Percentiles rank a stretch among this genome's conserved stretches.
phyloP scores from a whole-genome alignment of 2,888 invertebrate species.

The Steinernema hermaphroditum region DNA sequence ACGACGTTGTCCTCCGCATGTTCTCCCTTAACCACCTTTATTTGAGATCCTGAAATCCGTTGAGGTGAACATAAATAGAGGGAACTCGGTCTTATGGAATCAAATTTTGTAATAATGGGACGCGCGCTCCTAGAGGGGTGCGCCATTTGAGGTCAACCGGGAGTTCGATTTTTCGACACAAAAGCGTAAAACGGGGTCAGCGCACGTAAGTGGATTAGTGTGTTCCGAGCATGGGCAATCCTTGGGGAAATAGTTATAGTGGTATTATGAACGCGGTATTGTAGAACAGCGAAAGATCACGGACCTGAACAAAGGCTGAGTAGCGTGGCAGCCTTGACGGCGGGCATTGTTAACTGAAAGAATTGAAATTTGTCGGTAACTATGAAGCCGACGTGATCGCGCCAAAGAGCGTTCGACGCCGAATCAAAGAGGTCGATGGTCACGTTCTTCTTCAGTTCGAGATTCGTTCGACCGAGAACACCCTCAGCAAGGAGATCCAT shows the following conservation, averaged over 20 bases:
- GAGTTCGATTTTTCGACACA: slow-evolving; percentile 22
- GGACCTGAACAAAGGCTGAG: slow-evolving; percentile 39
- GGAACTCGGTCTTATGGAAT: neutral
- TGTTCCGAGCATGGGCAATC: neutral
- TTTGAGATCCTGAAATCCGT: neutral
- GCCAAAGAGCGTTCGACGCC: slow-evolving; percentile 43
- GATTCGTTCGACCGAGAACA: slow-evolving; percentile 55
- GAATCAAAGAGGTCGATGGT: slow-evolving; percentile 64
- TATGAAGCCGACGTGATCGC: slow-evolving; percentile 64
- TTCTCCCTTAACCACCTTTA: slow-evolving; percentile 18
- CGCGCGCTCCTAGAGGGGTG: neutral
- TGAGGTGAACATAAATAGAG: no score
- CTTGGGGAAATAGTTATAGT: no score
- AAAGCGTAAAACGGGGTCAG: slow-evolving; percentile 10
- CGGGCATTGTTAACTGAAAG: slow-evolving; percentile 51
- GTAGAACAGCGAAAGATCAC: neutral
- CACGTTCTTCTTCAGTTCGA: slow-evolving; percentile 65
- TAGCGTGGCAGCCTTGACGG: slow-evolving; percentile 36
- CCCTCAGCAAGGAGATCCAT: slow-evolving; percentile 51
- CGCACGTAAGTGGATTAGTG: slow-evolving; percentile 19
- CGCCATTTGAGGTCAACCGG: slow-evolving; percentile 21
- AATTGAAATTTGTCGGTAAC: slow-evolving; percentile 59
- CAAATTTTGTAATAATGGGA: slow-evolving; percentile 11
- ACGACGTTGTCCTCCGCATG: slow-evolving; percentile 31
- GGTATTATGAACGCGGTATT: no score